These are phyloP conservation scores for Cristatella mucedo DNA, from an alignment of 2,888 invertebrate genomes.

Conservation along the genomic window DNA sequence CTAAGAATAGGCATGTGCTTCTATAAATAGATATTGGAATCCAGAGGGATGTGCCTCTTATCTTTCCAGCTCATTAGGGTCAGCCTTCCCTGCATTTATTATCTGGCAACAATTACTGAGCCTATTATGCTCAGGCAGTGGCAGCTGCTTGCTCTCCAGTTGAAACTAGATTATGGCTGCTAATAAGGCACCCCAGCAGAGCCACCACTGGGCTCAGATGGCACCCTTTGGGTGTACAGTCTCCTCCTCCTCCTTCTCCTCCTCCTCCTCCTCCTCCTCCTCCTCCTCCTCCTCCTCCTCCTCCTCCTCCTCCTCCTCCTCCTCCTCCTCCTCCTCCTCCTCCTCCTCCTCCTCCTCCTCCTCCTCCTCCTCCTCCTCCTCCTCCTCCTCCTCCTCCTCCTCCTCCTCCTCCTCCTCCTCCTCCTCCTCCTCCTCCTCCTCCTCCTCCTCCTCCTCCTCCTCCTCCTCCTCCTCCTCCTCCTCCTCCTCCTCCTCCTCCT, in stretches of 20 bases:
- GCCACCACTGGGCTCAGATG: no score
- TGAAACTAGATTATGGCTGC: no score
- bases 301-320: constrained; percentile 3
- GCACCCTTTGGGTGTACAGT: neutral
- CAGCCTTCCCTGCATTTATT: no score
- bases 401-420: constrained; percentile 2
- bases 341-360: constrained; percentile 6
- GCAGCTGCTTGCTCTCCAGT: no score
- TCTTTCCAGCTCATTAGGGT: no score
- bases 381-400: constrained; percentile 8
- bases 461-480: constrained; percentile 6
- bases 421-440: constrained; percentile 6
- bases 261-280: constrained; percentile 6
- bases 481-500: constrained; percentile 6
- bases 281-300: constrained; percentile 7
- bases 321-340: constrained; percentile 6
- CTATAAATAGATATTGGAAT: no score
- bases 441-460: constrained; percentile 3
- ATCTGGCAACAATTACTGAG: no score
- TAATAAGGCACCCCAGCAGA: no score
- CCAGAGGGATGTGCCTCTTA: no score
- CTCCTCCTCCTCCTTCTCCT: constrained; percentile 9
- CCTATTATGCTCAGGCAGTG: no score
- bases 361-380: constrained; percentile 8
- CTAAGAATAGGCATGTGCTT: no score